Evolutionary conservation across 2,888 invertebrate genomes (phyloP), one percentile per base, ranked within the genome.

Genomic region (Gastrophysa polygoni): DNA sequence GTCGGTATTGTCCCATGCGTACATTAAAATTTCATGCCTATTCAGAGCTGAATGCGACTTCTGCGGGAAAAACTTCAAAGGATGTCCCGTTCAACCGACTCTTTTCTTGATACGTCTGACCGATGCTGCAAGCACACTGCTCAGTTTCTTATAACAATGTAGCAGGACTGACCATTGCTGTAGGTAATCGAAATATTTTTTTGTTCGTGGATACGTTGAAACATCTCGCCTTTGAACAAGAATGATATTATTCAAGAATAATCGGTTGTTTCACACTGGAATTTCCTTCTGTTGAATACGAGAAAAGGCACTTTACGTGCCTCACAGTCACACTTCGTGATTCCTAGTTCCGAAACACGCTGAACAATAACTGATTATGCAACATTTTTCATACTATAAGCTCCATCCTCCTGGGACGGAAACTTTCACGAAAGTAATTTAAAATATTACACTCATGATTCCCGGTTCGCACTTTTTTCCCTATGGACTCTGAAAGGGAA

Each of bases 1-100:
- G 32, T 64, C 49, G 49, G 57, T 21, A 48, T 59, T 61, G 64
- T 61, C 43, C 61, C 49, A 49, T 55, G 61, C 57, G 61, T 57
- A 51, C 50, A 63, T 62, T 62, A 59, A 58, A 63, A 28, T 54
- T 54, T 14, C 17, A 24, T 34, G 10, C 24, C 43, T 54, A 54
- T 54, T 54, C 43, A 54, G 54, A 38, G 21, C 8, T 34, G 38
- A 20, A 52, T 43, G 44, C 54, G 43, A 43, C 54, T 54, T 24
- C 14, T 18, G 38, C 43, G 11, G 46, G n/a, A 54, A 28, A 43
- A 54, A 38, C 54, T 38, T 24, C 54, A 54, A 54, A 54, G 34
- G 54, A 28, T 24, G 14, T 38, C 2, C 2, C 38, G 38, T 14
- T 5, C 7, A 14, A 14, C 38, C 38, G 38, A 38, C 38, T 38